Evolutionary conservation across 2,113 vertebrate species (phyloP).

Genomic region (Perca schrenkii): DNA sequence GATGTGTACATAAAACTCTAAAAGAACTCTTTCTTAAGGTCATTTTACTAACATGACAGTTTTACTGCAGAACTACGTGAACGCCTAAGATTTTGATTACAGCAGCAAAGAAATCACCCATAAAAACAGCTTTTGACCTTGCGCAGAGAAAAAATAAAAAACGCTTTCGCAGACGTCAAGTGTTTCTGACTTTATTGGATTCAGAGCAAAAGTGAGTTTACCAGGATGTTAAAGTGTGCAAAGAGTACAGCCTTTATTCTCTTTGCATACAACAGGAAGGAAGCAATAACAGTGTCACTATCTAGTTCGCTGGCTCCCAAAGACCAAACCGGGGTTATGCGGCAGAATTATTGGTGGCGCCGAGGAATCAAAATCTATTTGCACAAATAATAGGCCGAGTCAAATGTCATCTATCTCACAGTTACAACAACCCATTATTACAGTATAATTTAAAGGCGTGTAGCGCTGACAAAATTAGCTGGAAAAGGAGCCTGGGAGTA

Average conservation of each 20-base stretch:
- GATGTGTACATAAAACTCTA: neutral
- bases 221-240: constrained; percentile 27
- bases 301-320: neutral
- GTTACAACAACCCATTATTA: constrained; percentile 55
- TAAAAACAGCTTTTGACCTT: constrained; percentile 48
- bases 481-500: constrained; percentile 36
- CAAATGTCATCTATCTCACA: constrained; percentile 36
- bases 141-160: neutral
- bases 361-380: constrained; percentile 43
- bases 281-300: neutral
- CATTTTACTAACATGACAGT: constrained; percentile 1
- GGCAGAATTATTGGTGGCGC: constrained; percentile 7
- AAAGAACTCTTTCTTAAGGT: neutral
- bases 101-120: constrained; percentile 35
- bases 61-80: constrained; percentile 19
- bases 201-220: constrained; percentile 34
- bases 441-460: constrained; percentile 41
- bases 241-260: constrained; percentile 25
- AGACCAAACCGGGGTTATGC: neutral
- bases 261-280: neutral
- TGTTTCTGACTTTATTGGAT: constrained; percentile 8
- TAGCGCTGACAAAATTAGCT: constrained; percentile 55
- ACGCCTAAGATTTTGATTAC: constrained; percentile 25
- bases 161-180: constrained; percentile 32
- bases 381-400: constrained; percentile 54